phyloP scores from a whole-genome alignment of 2,888 invertebrate genomes.

The Orthonychiurus folsomi region DNA sequence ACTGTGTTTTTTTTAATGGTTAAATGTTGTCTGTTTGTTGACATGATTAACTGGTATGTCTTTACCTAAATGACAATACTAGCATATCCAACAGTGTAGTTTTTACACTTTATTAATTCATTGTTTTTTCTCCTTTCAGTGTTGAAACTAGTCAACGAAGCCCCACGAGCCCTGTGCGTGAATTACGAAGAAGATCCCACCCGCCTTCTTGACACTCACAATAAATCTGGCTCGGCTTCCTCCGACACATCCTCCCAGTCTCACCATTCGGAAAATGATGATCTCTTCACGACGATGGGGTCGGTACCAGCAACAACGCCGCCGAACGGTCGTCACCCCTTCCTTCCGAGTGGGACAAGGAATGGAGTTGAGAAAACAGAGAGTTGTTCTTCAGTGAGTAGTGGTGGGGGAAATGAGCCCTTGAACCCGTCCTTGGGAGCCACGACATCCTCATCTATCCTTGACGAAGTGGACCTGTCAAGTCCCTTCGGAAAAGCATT shows the following conservation, averaged over 20 bases:
- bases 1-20: no score
- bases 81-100: no score
- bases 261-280: no score
- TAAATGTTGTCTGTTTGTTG: no score
- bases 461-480: slow-evolving; percentile 49
- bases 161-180: slow-evolving; percentile 34
- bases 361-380: neutral
- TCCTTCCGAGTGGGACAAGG: no score
- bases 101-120: neutral
- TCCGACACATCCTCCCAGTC: slow-evolving; percentile 2
- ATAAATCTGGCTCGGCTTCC: slow-evolving; percentile 3
- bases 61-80: no score
- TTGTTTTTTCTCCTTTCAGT: slow-evolving; percentile 21
- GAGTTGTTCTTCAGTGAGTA: neutral
- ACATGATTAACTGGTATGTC: no score
- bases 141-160: slow-evolving; percentile 37
- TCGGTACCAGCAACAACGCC: no score
- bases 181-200: slow-evolving; percentile 24
- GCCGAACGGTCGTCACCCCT: no score
- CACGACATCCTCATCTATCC: no score
- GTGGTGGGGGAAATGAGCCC: neutral
- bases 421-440: neutral
- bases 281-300: no score
- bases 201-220: neutral
- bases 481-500: slow-evolving; percentile 45